Evolutionary conservation across 2,888 invertebrate genomes (phyloP), one percentile per base, ranked within the genome.

Genomic region (Pyrgus malvae): DNA sequence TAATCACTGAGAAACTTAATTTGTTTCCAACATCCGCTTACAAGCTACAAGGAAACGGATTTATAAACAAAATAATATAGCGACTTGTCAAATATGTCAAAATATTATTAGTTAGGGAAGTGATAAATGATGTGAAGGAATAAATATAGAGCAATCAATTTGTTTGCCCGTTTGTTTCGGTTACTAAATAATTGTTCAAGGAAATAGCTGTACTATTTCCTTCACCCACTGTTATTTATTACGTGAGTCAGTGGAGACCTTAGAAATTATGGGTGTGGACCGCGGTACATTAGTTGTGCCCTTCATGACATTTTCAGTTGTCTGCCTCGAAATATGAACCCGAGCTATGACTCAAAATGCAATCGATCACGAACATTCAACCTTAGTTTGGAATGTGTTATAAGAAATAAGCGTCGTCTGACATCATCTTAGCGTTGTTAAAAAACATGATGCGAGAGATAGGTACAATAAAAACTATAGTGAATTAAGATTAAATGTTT

Each of bases 291-390:
- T 67, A 59, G 60, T 54, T 69, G 25, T 51, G 72, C 70, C 73
- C 76, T 76, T 75, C 75, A 67, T 70, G 68, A 69, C 70, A 68
- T 69, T 76, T 78, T 74, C 70, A 72, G 70, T 60, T 66, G 67
- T 67, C 69, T 67, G 68, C 70, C 70, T 68, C 65, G 61, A 69
- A 70, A 69, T 68, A 68, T 71, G 67, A 70, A 65, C 67, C 62
- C 61, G 64, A 69, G 66, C 68, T 73, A 75, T 73, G 74, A 74
- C 68, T 76, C 69, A 66, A 72, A 77, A 69, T 68, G 65, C 68
- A 71, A 68, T 72, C 68, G 69, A 71, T 79, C 80, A 79, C 76
- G 77, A 78, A 60, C 66, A 55, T 59, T 51, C 51, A 29, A 33
- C 25, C 27, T 29, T 42, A 6, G 25, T 11, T 5, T 12, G 25